phyloP scores from a whole-genome alignment of 2,113 vertebrate genomes.

The Drymodes brunneopygia region DNA sequence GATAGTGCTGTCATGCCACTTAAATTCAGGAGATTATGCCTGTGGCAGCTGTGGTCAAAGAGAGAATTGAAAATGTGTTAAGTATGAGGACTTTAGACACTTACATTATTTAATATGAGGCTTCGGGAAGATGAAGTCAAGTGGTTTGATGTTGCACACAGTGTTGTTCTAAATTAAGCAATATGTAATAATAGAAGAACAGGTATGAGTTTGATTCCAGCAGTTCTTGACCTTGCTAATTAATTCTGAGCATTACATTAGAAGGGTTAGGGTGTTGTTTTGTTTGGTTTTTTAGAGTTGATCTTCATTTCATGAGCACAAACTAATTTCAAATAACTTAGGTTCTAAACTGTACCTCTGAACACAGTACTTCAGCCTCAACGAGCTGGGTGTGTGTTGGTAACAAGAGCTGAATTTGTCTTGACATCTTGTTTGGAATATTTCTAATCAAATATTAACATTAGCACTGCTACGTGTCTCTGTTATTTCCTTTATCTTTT shows the following conservation, averaged over 20 bases:
- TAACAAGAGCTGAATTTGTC: slow-evolving; percentile 48
- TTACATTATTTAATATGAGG: slow-evolving; percentile 9
- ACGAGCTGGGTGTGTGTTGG: neutral
- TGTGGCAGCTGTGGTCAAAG: neutral
- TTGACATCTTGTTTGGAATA: slow-evolving; percentile 57
- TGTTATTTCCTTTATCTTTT: slow-evolving; percentile 52
- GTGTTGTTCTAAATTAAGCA: slow-evolving; percentile 17
- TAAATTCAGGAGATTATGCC: neutral
- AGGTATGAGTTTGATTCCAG: slow-evolving; percentile 8
- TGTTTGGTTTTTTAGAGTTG: neutral
- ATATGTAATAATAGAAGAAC: neutral
- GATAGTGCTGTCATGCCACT: neutral
- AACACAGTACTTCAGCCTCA: neutral
- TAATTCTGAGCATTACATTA: neutral
- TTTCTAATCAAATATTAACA: slow-evolving; percentile 66
- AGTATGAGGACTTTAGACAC: neutral
- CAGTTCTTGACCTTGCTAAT: neutral
- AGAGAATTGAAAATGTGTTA: neutral
- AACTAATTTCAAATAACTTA: neutral
- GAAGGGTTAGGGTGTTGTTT: neutral
- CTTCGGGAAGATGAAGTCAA: neutral
- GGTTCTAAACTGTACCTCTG: neutral
- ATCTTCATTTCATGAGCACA: neutral
- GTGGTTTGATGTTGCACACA: neutral
- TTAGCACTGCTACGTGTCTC: slow-evolving; percentile 2